Evolutionary conservation across 1,140 invertebrate genomes (phyloP), one percentile per base, ranked within the genome.

Genomic region (Bombus confusus): DNA sequence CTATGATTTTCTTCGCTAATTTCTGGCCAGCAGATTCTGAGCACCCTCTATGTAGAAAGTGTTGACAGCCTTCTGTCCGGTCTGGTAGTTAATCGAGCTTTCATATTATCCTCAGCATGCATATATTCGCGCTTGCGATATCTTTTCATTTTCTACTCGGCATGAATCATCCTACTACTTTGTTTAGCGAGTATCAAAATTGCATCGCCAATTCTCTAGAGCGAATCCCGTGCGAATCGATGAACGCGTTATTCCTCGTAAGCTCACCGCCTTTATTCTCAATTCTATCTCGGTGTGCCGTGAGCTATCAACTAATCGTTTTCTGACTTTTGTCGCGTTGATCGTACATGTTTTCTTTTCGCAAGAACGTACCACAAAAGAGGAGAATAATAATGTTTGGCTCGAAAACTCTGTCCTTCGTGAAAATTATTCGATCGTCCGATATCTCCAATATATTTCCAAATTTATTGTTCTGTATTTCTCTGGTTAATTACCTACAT

Each of bases 11-110:
- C 75, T 86, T 31, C 72, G 87, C 78, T 59, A 88, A 77, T 72
- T 57, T 87, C 68, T 86, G 22, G 79, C 77, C 73, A 77, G 57
- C 78, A 52, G 74, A 88, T 78, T 75, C 79, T 76, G 37, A 81
- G 69, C 86, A 87, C 37, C 52, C 62, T 64, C 77, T 31, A 79
- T 69, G 88, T 90, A 90, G 75, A 90, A 90, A 86, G 25, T 90
- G 47, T 87, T 86, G 47, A 52, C 62, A 80, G 47, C 77, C 59
- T 85, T 87, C 78, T 85, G 72, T 85, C 69, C 79, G 37, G 37
- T 82, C 79, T 89, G 78, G 86, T 90, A 88, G 89, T 82, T 71
- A 91, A 69, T 91, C 89, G 84, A 90, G 87, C 90, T 91, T 91
- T 64, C 75, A 80, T 85, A 86, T 78, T 41, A 88, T 41, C 68